Conservation (phyloP, 2,797 vertebrate genomes). For the Bradypodion ventrale region DNA sequence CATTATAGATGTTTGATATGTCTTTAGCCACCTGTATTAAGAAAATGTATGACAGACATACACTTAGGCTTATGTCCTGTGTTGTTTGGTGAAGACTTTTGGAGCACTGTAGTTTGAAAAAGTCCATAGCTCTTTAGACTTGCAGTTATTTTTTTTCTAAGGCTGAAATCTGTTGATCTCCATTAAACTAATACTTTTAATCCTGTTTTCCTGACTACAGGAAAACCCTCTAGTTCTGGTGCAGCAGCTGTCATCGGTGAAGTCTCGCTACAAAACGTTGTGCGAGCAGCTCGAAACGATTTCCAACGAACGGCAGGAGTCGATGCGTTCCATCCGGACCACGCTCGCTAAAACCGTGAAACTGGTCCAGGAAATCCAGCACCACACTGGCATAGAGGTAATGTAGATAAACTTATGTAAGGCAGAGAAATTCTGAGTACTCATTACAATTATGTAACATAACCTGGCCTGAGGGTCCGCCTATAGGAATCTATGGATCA, state of each 20-base stretch:
- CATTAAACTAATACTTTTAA: background rate
- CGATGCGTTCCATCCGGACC: slow-evolving; percentile 79
- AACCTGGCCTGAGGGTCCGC: too few relatives aligned
- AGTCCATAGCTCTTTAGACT: too few relatives aligned
- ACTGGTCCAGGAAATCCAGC: slow-evolving; percentile 78
- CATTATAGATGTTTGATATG: background rate
- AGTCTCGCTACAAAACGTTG: slow-evolving; percentile 82
- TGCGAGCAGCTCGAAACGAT: slow-evolving; percentile 78
- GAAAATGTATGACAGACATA: too few relatives aligned
- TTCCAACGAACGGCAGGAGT: slow-evolving; percentile 79
- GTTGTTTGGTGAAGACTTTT: too few relatives aligned
- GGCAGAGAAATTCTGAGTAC: background rate
- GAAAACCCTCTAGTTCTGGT: slow-evolving; percentile 84
- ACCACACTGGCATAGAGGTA: slow-evolving; percentile 80
- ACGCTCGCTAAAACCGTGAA: slow-evolving; percentile 76
- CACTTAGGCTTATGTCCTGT: too few relatives aligned
- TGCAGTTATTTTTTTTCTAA: too few relatives aligned
- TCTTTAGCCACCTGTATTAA: background rate
- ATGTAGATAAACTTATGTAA: background rate
- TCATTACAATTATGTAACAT: background rate
- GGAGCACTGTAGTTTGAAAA: too few relatives aligned
- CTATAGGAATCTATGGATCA: too few relatives aligned
- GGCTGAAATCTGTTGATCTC: too few relatives aligned
- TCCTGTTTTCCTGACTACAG: slow-evolving; percentile 63
- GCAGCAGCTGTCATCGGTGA: slow-evolving; percentile 82